Percentiles rank a stretch among this genome's conserved stretches.
Conservation (phyloP, 2,888 invertebrate species). For the Caenorhabditis sp. region DNA sequence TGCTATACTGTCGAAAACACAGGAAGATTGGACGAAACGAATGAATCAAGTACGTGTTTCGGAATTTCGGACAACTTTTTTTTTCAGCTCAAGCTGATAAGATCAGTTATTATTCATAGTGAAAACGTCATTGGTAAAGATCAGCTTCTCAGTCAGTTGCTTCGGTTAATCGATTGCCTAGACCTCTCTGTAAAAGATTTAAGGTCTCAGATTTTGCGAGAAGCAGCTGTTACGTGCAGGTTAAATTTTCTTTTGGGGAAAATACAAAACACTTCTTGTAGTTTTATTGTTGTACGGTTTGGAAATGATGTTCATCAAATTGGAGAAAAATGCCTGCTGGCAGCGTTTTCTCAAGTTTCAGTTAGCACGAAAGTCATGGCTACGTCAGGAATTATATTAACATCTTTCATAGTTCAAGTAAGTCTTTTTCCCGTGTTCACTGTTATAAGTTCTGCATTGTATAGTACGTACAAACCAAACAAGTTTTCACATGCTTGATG, state of each 20-base stretch:
- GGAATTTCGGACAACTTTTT: neutral
- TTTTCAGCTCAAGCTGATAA: constrained; percentile 39
- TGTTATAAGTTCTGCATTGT: no score
- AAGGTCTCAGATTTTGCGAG: constrained; percentile 54
- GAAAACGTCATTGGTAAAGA: constrained; percentile 35
- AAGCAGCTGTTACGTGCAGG: constrained; percentile 58
- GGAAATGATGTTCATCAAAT: constrained; percentile 50
- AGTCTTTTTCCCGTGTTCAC: no score
- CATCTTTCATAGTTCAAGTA: constrained; percentile 46
- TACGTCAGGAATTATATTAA: constrained; percentile 43
- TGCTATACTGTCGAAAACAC: constrained; percentile 27
- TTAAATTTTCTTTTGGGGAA: neutral
- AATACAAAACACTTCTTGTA: neutral
- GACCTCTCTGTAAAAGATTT: constrained; percentile 57
- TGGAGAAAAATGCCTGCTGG: constrained; percentile 36
- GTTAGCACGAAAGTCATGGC: constrained; percentile 63
- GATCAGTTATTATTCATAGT: constrained; percentile 41
- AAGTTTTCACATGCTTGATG: constrained; percentile 44
- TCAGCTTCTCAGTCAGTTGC: constrained; percentile 22
- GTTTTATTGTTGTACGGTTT: constrained; percentile 43
- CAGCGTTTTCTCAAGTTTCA: constrained; percentile 45
- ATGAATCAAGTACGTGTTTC: constrained; percentile 20
- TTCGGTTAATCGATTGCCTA: constrained; percentile 45
- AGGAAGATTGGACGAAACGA: constrained; percentile 57
- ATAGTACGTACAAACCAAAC: constrained; percentile 56